Evolutionary conservation across 2,113 vertebrate genomes (phyloP).

Genomic region (Amia ocellicauda): DNA sequence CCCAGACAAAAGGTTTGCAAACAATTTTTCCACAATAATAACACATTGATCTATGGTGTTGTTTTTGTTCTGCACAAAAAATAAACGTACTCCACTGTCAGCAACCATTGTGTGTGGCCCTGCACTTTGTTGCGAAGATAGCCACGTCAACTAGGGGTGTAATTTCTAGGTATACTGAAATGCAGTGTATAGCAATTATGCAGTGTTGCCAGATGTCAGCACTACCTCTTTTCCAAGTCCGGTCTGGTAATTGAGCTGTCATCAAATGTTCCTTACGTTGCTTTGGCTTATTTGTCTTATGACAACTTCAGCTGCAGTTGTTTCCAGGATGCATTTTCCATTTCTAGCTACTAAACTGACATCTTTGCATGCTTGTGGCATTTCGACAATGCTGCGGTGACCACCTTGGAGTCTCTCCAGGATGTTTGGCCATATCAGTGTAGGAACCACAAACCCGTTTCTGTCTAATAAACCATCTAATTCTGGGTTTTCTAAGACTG

Average conservation of each 20-base stretch:
- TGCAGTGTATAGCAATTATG: too few species aligned
- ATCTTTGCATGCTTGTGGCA: neutral
- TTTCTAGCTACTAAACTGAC: neutral
- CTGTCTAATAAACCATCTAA: neutral
- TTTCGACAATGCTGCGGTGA: neutral
- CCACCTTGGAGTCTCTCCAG: neutral
- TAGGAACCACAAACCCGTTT: neutral
- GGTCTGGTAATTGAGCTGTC: slow-evolving; percentile 10
- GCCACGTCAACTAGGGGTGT: too few species aligned
- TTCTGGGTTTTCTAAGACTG: neutral
- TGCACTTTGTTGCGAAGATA: too few species aligned
- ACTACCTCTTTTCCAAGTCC: neutral
- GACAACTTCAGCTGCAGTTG: neutral
- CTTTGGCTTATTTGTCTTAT: neutral
- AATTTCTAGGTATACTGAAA: too few species aligned
- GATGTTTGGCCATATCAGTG: neutral
- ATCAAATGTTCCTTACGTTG: neutral
- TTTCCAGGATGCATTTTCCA: neutral
- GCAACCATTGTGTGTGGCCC: too few species aligned
- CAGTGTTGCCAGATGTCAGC: too few species aligned
- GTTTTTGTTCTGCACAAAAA: too few species aligned
- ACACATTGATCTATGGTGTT: too few species aligned
- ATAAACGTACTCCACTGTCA: too few species aligned
- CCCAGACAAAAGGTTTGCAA: too few species aligned
- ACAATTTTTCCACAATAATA: too few species aligned